Evolutionary conservation across 2,113 vertebrate genomes (phyloP), one percentile per base, ranked within the genome.

Genomic region (Ahaetulla prasina): DNA sequence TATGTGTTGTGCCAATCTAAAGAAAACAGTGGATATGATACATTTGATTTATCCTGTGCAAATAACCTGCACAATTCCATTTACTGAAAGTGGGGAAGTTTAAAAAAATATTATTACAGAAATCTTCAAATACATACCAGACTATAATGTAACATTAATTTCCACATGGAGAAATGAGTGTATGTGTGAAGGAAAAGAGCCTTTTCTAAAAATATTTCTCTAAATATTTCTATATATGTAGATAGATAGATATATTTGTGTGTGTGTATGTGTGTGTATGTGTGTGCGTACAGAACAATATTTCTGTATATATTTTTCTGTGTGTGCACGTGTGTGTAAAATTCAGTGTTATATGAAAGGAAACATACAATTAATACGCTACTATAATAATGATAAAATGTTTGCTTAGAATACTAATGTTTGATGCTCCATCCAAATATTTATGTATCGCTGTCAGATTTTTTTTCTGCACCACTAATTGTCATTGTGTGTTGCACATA

Each of bases 11-110:
- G 97, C 96, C 97, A 98, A 96, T 96, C 94, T 95, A 97, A 97
- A 97, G 96, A 97, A 92, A 97, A 97, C 94, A 92, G 96, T 91
- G 92, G 92, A 96, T 96, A 96, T 92, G 96, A 97, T 97, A 97
- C 94, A 95, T 96, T 97, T 98, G 97, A 98, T 98, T 98, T 97
- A 98, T 97, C 96, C 96, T 97, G 97, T 97, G 96, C 97, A 98
- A 98, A 98, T 96, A 98, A 96, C 90, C 55, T 96, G 95, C 94
- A 94, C 93, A 93, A 96, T 95, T 95, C 95, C 93, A 95, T 97
- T 97, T 95, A 96, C 93, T 94, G 94, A 39, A 52, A 18, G 3
- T 39, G 25, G 50, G n/a, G 91, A 50, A 27, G 93, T 96, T 50
- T 1, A 55, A 93, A 93, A 94, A 94, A 88, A 94, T n/a, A 96